Evolutionary conservation across 2,113 vertebrate genomes (phyloP).

Genomic region (Oncorhynchus masou): DNA sequence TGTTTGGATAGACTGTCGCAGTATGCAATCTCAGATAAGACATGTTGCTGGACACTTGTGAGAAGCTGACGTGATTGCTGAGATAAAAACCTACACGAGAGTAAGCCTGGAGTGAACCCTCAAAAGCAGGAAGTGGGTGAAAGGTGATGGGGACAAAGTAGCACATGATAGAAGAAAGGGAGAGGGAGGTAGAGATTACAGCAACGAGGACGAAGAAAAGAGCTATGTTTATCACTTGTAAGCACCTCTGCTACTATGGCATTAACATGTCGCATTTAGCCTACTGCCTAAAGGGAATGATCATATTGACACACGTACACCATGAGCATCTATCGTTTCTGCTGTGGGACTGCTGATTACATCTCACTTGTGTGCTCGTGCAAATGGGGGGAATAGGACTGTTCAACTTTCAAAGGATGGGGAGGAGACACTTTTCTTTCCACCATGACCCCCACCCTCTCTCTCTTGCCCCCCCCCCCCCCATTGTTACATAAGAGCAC

Average conservation of each 20-base stretch:
- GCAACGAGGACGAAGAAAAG: background rate
- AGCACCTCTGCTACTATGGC: background rate
- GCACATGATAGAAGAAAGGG: background rate
- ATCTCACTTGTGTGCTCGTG: background rate
- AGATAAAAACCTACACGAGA: background rate
- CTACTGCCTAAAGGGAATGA: background rate
- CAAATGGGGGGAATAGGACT: background rate
- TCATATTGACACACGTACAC: background rate
- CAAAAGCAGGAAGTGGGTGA: background rate
- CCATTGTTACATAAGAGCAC: constrained; percentile 1
- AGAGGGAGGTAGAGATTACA: background rate
- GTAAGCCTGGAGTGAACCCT: background rate
- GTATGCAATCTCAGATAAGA: background rate
- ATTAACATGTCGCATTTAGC: background rate
- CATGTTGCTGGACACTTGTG: background rate
- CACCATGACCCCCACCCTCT: background rate
- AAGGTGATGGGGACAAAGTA: background rate
- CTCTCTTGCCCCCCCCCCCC: no score
- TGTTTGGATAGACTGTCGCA: no score
- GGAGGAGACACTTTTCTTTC: background rate
- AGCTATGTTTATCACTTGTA: background rate
- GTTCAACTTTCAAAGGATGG: background rate
- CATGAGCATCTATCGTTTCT: background rate
- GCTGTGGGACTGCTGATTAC: background rate
- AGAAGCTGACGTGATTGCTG: no score